phyloP scores from a whole-genome alignment of 1,140 invertebrate genomes.

The Himalopsyche phryganea region DNA sequence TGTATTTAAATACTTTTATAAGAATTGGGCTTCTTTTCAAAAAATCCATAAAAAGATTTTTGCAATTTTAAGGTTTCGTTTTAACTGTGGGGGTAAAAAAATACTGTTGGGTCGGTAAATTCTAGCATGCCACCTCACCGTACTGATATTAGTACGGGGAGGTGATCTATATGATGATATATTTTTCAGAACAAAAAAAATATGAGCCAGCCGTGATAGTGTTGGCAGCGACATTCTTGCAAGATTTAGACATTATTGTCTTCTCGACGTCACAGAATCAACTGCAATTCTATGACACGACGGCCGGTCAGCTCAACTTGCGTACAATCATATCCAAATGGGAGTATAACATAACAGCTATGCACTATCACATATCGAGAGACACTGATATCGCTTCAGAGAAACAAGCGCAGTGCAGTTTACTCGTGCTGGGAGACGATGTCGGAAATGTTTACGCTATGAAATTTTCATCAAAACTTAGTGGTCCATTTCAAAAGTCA shows the following conservation, averaged over 20 bases:
- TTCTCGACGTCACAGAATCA: conserved; percentile 66
- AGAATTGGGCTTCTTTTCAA: no score
- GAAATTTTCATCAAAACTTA: conserved; percentile 54
- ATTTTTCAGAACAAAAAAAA: no score
- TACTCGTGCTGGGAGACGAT: conserved; percentile 63
- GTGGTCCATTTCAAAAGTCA: conserved; percentile 64
- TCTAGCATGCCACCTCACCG: no score
- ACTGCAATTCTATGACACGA: conserved; percentile 68
- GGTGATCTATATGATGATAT: no score
- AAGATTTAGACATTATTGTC: conserved; percentile 66
- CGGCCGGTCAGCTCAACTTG: conserved; percentile 64
- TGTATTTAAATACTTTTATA: no score
- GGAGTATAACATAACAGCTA: conserved; percentile 54
- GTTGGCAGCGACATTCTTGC: conserved; percentile 64
- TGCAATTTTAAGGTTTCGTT: no score
- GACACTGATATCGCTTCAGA: conserved; percentile 37
- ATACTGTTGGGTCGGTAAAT: no score
- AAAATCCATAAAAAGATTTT: no score
- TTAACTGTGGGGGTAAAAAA: no score
- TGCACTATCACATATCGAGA: conserved; percentile 55
- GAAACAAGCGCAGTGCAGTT: conserved; percentile 23
- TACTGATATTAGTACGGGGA: no score
- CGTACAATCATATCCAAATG: conserved; percentile 58
- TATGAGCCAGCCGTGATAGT: conserved; percentile 42
- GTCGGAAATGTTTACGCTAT: conserved; percentile 62